Evolutionary conservation across 2,113 vertebrate species (phyloP).

Genomic region (Delphinapterus leucas): DNA sequence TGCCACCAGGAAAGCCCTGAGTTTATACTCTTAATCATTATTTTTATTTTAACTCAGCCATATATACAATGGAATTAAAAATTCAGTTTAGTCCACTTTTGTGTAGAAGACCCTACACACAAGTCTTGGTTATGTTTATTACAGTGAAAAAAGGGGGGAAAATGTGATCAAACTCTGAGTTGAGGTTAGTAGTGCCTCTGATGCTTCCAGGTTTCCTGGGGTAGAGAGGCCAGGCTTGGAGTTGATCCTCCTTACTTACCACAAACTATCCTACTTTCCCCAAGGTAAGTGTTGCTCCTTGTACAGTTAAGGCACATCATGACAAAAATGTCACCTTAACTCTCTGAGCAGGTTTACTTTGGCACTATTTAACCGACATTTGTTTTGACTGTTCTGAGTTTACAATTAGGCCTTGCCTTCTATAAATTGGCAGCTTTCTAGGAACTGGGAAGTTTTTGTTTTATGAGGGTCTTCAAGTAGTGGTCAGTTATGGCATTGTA

Average conservation of each 20-base stretch:
- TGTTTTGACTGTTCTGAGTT: slow-evolving; percentile 25
- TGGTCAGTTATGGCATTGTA: not conserved
- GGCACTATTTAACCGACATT: not conserved
- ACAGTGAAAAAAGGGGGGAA: not conserved
- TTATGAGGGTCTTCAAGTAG: not conserved
- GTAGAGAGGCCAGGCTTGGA: not conserved
- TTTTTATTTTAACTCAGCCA: slow-evolving; percentile 1
- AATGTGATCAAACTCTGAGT: not conserved
- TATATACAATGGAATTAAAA: not conserved
- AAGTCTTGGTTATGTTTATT: slow-evolving; percentile 7
- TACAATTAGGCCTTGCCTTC: not conserved
- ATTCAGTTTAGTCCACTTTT: slow-evolving; percentile 9
- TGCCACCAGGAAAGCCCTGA: not conserved
- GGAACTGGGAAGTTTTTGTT: not conserved
- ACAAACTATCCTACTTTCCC: not conserved
- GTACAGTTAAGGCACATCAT: not conserved
- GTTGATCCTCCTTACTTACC: not conserved
- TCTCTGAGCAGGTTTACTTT: not conserved
- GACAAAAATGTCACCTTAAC: not conserved
- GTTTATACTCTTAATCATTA: not conserved
- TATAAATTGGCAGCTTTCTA: not conserved
- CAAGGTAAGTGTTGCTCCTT: not conserved
- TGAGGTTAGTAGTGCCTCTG: not conserved
- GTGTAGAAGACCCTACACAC: not conserved
- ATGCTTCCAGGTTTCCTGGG: not conserved